Conservation (phyloP, 1,140 invertebrate genomes). For the Zaprionus davidi region DNA sequence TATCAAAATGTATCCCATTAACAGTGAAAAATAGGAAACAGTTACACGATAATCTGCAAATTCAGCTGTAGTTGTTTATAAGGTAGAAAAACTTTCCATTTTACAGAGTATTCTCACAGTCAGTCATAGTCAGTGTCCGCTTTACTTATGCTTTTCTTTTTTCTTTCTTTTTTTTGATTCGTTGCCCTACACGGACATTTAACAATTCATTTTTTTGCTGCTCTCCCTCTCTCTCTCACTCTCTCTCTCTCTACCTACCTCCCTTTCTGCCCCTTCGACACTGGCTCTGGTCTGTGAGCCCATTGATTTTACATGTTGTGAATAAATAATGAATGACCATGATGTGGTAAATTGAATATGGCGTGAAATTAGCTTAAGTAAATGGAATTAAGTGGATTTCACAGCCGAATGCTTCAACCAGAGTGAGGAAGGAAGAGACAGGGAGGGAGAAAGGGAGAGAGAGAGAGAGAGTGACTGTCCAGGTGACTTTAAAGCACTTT, state of each 20-base stretch:
- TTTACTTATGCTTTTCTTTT: slow-evolving; percentile 6
- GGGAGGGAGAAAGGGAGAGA: neutral
- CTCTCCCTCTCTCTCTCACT: slow-evolving; percentile 4
- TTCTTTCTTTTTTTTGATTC: slow-evolving; percentile 13
- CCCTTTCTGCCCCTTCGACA: neutral
- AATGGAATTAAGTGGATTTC: slow-evolving; percentile 82
- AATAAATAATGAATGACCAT: slow-evolving; percentile 82
- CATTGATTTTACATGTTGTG: slow-evolving; percentile 82
- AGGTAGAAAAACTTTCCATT: neutral
- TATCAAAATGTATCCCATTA: no score
- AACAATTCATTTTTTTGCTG: slow-evolving; percentile 71
- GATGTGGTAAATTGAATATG: slow-evolving; percentile 83
- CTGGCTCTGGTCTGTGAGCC: slow-evolving; percentile 24
- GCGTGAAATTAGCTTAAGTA: slow-evolving; percentile 83
- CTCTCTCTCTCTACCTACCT: slow-evolving; percentile 1
- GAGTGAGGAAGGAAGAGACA: neutral
- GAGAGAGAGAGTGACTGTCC: neutral
- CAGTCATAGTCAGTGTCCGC: neutral
- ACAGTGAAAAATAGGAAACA: no score
- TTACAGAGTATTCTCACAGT: neutral
- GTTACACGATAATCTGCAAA: no score
- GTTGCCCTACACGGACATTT: slow-evolving; percentile 41
- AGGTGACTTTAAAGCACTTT: neutral
- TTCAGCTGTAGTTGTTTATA: no score
- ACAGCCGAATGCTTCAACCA: slow-evolving; percentile 52